Evolutionary conservation across 2,797 vertebrate genomes (phyloP), one percentile per base, ranked within the genome.

Genomic region (Galago senegalensis): DNA sequence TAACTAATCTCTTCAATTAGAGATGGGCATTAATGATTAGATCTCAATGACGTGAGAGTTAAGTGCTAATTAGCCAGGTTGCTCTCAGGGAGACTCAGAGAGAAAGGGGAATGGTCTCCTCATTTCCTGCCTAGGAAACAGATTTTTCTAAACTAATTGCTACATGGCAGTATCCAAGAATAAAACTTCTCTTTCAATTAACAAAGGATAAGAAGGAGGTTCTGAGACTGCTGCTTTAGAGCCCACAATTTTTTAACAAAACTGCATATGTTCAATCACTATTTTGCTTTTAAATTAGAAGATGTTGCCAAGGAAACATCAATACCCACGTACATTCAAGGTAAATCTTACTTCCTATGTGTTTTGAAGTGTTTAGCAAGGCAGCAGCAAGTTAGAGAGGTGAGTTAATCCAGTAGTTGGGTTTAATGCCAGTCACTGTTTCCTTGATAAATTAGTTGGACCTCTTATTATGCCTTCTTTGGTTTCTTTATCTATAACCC

Each of bases 231-330:
- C 20, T 46, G 1, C 76, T 72, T 72, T 43, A 31, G 72, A 90
- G 81, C 40, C 49, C 77, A 84, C 46, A 21, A 43, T 86, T 77
- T 87, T 81, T 72, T 77, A 70, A 83, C 87, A 93, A 91, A 92
- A 77, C 67, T 85, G 65, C 40, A 5, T 46, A 37, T 61, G 81
- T 85, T 40, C 67, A 65, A 77, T 93, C 80, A 67, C 63, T 69
- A 13, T 61, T 93, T 82, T 72, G 82, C 79, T 86, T 94, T 94
- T 79, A 25, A 94, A 87, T 96, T 93, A 91, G 77, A 89, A 83
- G 75, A 53, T 46, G 81, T 95, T 96, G 85, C 91, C 91, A 90
- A 93, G 90, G 93, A 92, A 95, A 95, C 85, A 58, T 93, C 85
- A 95, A 89, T 94, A 94, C 72, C 91, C 23, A 75, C 77, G 67